Base-by-base conservation (phyloP, 2,888 invertebrate genomes). In the Rhagium mordax region DNA sequence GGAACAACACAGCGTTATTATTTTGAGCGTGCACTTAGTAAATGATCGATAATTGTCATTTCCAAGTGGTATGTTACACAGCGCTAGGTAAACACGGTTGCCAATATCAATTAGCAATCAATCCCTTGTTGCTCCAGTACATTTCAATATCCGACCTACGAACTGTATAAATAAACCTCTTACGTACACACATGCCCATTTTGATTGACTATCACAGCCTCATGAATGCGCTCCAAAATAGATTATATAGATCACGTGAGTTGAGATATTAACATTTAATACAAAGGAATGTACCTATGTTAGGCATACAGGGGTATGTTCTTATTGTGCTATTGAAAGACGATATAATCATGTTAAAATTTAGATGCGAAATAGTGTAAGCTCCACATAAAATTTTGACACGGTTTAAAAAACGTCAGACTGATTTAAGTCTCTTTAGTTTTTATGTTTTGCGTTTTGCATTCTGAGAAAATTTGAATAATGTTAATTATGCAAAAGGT, bases 121-220 rank as follows among this genome's bases (percentile, higher is more conserved):
- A 74, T 74, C 72, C 66, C 59, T 71, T 65, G 67, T 71, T 57
- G 72, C 71, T 69, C 48, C 70, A 71, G 66, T 62, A 61, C 71
- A 76, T 76, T 76, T 74, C 76, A 76, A 76, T 76, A 71, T 75
- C 70, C 75, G 72, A 20, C 53, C 60, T 33, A 72, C 71, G 57
- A 57, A 74, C 64, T 67, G 64, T 68, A 66, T 70, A 72, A 72
- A 75, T 75, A 71, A 68, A 75, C 62, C 65, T 68, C 29, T 27
- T 64, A 51, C 55, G 57, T 41, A 55, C 41, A 61, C 53, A 69
- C 47, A 49, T 47, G 33, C 53, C 41, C 47, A 16, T 60, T 59
- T 60, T 29, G 60, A 70, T 62, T 61, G 70, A 21, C 18, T 27
- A 48, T 16, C 16, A 55, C 21, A 21, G 47, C 51, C 20, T 70